Base-by-base conservation (phyloP, 2,888 invertebrate species). In the Pammene fasciana region DNA sequence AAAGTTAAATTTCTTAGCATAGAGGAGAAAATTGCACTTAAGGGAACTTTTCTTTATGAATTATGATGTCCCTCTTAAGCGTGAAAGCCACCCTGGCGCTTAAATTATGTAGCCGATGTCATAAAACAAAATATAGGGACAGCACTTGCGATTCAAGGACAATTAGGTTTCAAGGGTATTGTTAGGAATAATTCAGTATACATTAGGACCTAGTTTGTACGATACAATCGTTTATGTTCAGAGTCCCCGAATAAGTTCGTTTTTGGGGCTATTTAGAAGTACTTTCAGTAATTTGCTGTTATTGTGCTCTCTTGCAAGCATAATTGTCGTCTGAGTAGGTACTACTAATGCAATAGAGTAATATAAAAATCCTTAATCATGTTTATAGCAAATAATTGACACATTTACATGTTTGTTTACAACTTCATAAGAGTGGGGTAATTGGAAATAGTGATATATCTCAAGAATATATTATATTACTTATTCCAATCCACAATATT, bases 1-100 rank as follows among this genome's bases (percentile, higher is more conserved):
- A 65, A 59, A 59, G 57, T 65, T 70, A 70, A 70, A 70, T 65
- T 38, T 65, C 50, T 52, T 36, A 68, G 48, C 65, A 65, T 65
- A 68, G 59, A 56, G 16, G 52, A 54, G 52, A 60, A 67, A 70
- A 60, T 65, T 65, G 68, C 59, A 65, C 68, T 65, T 65, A 46
- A 65, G 68, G 68, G 59, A 68, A 65, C 68, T 65, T 68, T 68
- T 65, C 65, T 59, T 68, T 59, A 65, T 65, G 43, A 65, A 59
- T 68, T 65, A 68, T 65, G 54, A 26, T 54, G 45, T 52, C 65
- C 52, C 45, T 50, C 14, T 64, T 48, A 64, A 16, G 57, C 14
- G 36, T 52, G 43, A 50, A 52, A 64, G 46, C 45, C 26, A 52
- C 26, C 55, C 46, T 46, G n/a, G 56, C 34, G 56, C 64, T 59